Base-by-base conservation (phyloP, 2,888 invertebrate genomes). In the Colostygia pectinataria region DNA sequence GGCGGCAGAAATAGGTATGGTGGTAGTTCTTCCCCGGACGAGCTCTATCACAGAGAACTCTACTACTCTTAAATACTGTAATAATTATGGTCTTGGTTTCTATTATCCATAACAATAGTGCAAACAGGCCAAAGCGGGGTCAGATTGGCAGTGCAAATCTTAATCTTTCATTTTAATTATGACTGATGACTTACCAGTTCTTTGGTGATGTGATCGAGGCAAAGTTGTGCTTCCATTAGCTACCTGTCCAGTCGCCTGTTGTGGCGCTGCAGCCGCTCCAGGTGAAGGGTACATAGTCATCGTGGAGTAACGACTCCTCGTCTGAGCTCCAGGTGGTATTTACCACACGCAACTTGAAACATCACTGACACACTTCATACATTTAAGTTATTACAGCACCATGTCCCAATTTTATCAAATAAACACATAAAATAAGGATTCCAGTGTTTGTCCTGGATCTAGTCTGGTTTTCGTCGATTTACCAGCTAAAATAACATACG, bases 201-300 rank as follows among this genome's bases (percentile, higher is more conserved):
- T 84, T 66, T 90, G 90, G 66, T 90, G 90, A 63, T 90, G 89
- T 25, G 90, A 90, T 52, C 90, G 73, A 37, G 90, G 90, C 55
- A 90, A 67, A 20, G 90, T 90, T 23, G 81, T 90, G 68, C 88
- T 90, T 59, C 90, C 90, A 73, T 86, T 88, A 20, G 89, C 80
- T 65, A 87, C 80, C 71, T 88, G 83, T 47, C 80, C 80, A 66
- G 83, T 76, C 65, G 85, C 79, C 62, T 83, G 84, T 66, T 90
- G 90, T 38, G 89, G 83, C 62, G 82, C 83, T 67, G 88, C 83
- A 80, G 83, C 82, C 77, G 85, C 80, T 67, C 86, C 86, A 67
- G 84, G 78, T 56, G 85, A 80, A 53, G 84, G 74, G 66, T 83
- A 86, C 86, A 86, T 87, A 76, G 84, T 80, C 73, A 82, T 83